Conservation (phyloP, 1,140 invertebrate genomes). For the Cotesia glomerata region DNA sequence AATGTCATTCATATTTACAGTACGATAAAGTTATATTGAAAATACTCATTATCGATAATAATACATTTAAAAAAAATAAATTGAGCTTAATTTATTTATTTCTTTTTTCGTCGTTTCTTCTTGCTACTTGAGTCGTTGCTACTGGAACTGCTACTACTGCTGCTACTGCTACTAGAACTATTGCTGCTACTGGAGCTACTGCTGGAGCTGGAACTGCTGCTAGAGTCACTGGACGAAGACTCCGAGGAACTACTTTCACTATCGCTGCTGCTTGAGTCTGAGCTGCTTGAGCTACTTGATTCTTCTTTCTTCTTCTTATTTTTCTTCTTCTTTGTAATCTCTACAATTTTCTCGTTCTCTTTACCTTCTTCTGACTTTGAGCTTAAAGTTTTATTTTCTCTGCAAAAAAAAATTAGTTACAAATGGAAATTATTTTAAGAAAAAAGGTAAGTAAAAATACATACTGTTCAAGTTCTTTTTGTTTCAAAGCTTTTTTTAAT, state of each 20-base stretch:
- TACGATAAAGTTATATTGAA: too few relatives aligned
- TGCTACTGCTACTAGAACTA: conserved; percentile 36
- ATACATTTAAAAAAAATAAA: neutral
- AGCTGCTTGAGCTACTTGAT: conserved; percentile 30
- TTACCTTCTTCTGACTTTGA: conserved; percentile 9
- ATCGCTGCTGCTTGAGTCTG: conserved; percentile 30
- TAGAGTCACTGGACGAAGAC: conserved; percentile 32
- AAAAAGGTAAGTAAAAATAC: conserved; percentile 1
- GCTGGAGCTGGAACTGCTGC: conserved; percentile 39
- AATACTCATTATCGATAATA: neutral
- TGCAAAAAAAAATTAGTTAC: neutral
- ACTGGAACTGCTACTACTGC: conserved; percentile 30
- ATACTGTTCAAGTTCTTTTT: conserved; percentile 53
- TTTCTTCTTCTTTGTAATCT: conserved; percentile 38
- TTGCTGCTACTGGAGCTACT: conserved; percentile 40
- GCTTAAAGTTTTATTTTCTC: conserved; percentile 17
- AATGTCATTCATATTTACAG: neutral
- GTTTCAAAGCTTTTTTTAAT: conserved; percentile 76
- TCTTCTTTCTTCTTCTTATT: conserved; percentile 21
- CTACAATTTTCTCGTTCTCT: neutral
- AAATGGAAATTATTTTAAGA: neutral
- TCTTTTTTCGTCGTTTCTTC: conserved; percentile 24
- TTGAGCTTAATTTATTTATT: neutral
- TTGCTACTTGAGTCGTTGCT: conserved; percentile 17
- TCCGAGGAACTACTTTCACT: conserved; percentile 40